Percentiles rank a stretch among this genome's conserved stretches.
Conservation (phyloP, 1,140 invertebrate genomes). For the Gonatopus flavifemur region DNA sequence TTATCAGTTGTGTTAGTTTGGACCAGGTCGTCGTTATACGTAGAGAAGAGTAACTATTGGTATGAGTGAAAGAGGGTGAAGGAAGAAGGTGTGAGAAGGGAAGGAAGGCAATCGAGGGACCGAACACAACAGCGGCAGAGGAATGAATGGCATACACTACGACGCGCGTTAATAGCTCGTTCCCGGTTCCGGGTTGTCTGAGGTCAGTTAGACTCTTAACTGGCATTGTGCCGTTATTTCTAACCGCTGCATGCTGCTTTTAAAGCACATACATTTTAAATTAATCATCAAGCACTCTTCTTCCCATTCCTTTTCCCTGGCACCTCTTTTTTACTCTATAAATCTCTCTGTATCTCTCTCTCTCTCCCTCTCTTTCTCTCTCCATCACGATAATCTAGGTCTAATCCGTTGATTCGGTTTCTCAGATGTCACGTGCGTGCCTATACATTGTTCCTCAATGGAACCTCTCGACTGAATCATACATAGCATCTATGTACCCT, state of each 20-base stretch:
- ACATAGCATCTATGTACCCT: too few relatives aligned
- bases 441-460: conserved; percentile 49
- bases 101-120: conserved; percentile 17
- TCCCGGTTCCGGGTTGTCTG: conserved; percentile 31
- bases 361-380: conserved; percentile 16
- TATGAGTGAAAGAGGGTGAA: conserved; percentile 18
- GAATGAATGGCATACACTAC: conserved; percentile 42
- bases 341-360: conserved; percentile 7
- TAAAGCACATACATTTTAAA: background rate
- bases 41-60: background rate
- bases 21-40: conserved; percentile 4
- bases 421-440: conserved; percentile 45
- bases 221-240: conserved; percentile 19
- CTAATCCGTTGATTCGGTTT: conserved; percentile 36
- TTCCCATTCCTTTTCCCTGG: conserved; percentile 3
- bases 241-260: background rate
- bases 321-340: conserved; percentile 13
- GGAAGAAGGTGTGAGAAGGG: conserved; percentile 14
- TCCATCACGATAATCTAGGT: conserved; percentile 38
- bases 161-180: conserved; percentile 35
- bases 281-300: background rate
- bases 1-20: conserved; percentile 20
- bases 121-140: too few relatives aligned
- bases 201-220: conserved; percentile 35
- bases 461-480: too few relatives aligned